Evolutionary conservation across 2,797 vertebrate species (phyloP).

Genomic region (Thalassophryne amazonica): DNA sequence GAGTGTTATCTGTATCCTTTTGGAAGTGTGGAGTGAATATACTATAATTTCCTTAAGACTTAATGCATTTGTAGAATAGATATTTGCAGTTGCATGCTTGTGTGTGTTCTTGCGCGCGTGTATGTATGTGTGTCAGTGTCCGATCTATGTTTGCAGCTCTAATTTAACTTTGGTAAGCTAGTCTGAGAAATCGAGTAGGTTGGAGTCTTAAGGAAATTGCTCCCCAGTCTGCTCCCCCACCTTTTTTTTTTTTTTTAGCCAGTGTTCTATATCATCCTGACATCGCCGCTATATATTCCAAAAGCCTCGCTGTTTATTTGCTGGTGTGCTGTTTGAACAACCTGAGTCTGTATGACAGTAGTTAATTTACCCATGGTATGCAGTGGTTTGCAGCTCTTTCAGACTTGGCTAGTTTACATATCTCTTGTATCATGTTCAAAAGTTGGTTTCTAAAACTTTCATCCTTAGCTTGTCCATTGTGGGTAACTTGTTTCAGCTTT

Average conservation of each 20-base stretch:
- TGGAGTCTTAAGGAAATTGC: slow-evolving; percentile 40
- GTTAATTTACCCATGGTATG: slow-evolving; percentile 18
- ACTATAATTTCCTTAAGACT: no score
- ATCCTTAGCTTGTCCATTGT: slow-evolving; percentile 43
- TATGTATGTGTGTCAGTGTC: slow-evolving; percentile 34
- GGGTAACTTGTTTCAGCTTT: slow-evolving; percentile 61
- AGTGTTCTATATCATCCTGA: slow-evolving; percentile 29
- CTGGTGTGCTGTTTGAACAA: slow-evolving; percentile 52
- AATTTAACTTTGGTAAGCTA: slow-evolving; percentile 32
- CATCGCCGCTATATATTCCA: slow-evolving; percentile 42
- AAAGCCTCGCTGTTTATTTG: slow-evolving; percentile 42
- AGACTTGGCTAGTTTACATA: slow-evolving; percentile 8
- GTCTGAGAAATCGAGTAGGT: slow-evolving; percentile 30
- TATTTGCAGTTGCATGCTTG: slow-evolving; percentile 45
- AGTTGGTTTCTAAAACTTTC: slow-evolving; percentile 29
- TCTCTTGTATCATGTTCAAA: slow-evolving; percentile 48
- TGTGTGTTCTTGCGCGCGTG: slow-evolving; percentile 32
- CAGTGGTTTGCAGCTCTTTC: slow-evolving; percentile 26
- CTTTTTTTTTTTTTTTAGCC: slow-evolving; percentile 1
- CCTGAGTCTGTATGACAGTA: slow-evolving; percentile 32
- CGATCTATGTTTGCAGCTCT: slow-evolving; percentile 45
- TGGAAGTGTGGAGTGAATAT: slow-evolving; percentile 44
- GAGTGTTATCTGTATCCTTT: slow-evolving; percentile 48
- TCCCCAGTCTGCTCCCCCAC: slow-evolving; percentile 16
- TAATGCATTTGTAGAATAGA: slow-evolving; percentile 50